Evolutionary conservation across 1,140 invertebrate genomes (phyloP), one percentile per base, ranked within the genome.

Genomic region (Nephila pilipes): DNA sequence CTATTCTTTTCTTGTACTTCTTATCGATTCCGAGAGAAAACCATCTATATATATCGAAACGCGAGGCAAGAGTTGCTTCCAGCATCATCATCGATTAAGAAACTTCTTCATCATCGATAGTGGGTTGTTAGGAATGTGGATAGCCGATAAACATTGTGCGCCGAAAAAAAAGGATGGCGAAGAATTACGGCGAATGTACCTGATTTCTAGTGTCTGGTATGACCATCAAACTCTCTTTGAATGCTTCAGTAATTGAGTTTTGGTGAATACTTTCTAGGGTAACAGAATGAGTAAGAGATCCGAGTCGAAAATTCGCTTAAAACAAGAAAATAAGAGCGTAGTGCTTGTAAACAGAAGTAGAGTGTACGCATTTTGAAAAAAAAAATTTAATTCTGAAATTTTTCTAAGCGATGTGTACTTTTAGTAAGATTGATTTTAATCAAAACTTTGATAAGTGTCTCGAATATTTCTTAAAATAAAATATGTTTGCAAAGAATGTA

Each of bases 71-170:
- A 81, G 88, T 32, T 60, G 79, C 79, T 91, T 36, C 89, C 75
- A 91, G 81, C 57, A 32, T 46, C 22, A 85, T 65, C 55, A 85
- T 92, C 80, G 90, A 92, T 92, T 92, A 85, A 85, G 89, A 83
- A 90, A 83, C 54, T 90, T 90, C 79, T 90, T 90, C 87, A 90
- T 90, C 87, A 90, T 90, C 87, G 87, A 90, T 90, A 90, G 89
- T 90, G 46, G 36, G 79, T 81, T 90, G 87, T 90, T 90, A 90
- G 87, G 69, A 90, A 90, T 90, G 87, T 57, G 87, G 87, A 90
- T 90, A 79, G 87, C 54, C 87, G 65, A 90, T 90, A 90, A 90
- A 90, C 87, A 90, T 46, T 90, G 38, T 29, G 57, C 55, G 16
- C 85, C 60, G 22, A 87, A 87, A 60, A 88, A 36, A 90, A 25